phyloP scores from a whole-genome alignment of 2,113 vertebrate species.

The Oceanodroma tethys region DNA sequence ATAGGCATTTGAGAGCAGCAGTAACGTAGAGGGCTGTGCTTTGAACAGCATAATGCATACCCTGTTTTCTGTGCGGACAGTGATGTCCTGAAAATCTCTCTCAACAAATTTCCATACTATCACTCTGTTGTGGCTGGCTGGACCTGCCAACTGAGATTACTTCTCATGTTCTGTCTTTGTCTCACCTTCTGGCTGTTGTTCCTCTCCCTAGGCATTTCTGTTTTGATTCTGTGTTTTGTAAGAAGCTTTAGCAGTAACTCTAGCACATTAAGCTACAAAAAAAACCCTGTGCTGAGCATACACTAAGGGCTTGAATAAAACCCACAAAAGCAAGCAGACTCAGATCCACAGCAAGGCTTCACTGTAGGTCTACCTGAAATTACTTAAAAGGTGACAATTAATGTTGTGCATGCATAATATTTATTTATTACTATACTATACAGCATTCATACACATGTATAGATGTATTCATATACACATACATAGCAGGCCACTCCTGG shows the following conservation, averaged over 20 bases:
- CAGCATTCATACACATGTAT: neutral
- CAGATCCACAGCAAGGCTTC: neutral
- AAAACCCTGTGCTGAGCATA: neutral
- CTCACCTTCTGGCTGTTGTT: slow-evolving; percentile 41
- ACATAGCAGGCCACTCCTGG: neutral
- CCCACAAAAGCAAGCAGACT: neutral
- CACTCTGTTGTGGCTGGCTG: slow-evolving; percentile 30
- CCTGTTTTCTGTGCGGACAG: neutral
- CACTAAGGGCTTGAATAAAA: neutral
- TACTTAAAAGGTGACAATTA: neutral
- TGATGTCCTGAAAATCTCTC: neutral
- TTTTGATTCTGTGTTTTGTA: neutral
- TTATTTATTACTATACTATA: neutral
- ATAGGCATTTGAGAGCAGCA: neutral
- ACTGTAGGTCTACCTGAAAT: neutral
- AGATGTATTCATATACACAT: neutral
- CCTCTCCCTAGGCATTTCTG: slow-evolving; percentile 10
- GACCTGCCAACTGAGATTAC: slow-evolving; percentile 51
- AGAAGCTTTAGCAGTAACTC: neutral
- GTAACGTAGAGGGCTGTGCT: neutral
- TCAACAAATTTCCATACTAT: slow-evolving; percentile 18
- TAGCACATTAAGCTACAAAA: neutral
- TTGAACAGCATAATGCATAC: neutral
- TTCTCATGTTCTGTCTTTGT: slow-evolving; percentile 44
- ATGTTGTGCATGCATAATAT: neutral